Conservation (phyloP, 2,888 invertebrate species). For the Acanthococcus lagerstroemiae region DNA sequence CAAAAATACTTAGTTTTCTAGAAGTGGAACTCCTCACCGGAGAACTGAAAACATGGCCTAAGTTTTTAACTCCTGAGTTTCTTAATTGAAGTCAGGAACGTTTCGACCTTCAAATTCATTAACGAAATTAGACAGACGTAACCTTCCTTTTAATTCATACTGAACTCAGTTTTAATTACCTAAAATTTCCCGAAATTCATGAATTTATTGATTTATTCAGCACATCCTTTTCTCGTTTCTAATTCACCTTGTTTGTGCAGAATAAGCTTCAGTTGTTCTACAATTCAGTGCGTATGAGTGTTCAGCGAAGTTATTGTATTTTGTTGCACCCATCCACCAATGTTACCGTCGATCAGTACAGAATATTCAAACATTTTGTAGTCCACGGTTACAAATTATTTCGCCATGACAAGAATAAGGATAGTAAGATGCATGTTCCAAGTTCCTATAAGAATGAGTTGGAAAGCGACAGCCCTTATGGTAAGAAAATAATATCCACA, state of each 20-base stretch:
- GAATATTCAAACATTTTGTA: background rate
- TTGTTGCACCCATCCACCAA: background rate
- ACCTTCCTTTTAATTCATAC: too few relatives aligned
- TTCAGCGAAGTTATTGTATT: background rate
- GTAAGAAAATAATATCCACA: background rate
- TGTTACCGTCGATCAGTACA: background rate
- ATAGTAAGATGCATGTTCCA: too few relatives aligned
- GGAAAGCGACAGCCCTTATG: background rate
- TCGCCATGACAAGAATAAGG: background rate
- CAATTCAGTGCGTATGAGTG: background rate
- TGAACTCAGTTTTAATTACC: too few relatives aligned
- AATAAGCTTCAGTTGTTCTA: background rate
- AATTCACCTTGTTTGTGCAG: background rate
- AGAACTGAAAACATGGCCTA: too few relatives aligned
- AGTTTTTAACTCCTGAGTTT: too few relatives aligned
- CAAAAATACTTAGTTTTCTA: too few relatives aligned
- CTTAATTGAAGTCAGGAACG: too few relatives aligned
- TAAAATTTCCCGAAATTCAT: too few relatives aligned
- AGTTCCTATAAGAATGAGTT: background rate
- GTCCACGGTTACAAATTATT: slow-evolving; percentile 2
- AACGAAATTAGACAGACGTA: too few relatives aligned
- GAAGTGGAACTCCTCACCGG: too few relatives aligned
- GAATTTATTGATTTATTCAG: too few relatives aligned
- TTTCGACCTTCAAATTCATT: too few relatives aligned
- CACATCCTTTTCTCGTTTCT: background rate